Evolutionary conservation across 2,113 vertebrate species (phyloP).

Genomic region (Nansenia antarctica): DNA sequence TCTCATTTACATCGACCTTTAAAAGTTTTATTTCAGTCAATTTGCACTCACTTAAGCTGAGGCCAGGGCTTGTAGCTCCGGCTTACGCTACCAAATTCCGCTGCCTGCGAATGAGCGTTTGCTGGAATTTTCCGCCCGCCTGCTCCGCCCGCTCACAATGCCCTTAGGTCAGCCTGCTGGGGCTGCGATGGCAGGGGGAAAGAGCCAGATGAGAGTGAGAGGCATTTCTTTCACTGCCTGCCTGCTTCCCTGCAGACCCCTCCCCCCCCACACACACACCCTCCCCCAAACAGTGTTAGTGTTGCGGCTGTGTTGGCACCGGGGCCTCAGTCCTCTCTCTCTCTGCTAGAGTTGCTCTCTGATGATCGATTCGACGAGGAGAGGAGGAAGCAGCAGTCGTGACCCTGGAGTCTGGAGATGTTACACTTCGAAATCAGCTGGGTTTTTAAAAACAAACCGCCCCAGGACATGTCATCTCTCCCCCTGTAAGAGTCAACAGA

Average conservation of each 20-base stretch:
- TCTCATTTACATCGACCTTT: conserved; percentile 66
- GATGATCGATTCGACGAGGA: conserved; percentile 72
- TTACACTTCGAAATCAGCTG: conserved; percentile 76
- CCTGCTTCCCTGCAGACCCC: conserved; percentile 63
- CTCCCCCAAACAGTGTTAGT: conserved; percentile 74
- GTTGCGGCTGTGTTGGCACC: conserved; percentile 61
- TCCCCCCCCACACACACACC: too few species aligned
- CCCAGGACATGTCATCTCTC: conserved; percentile 77
- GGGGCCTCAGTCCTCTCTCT: conserved; percentile 64
- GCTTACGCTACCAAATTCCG: conserved; percentile 59
- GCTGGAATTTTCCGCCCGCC: conserved; percentile 26
- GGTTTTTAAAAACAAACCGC: conserved; percentile 58
- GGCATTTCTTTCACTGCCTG: conserved; percentile 54
- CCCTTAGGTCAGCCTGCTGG: conserved; percentile 63
- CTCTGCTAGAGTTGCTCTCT: conserved; percentile 74
- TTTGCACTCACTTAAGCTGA: conserved; percentile 69
- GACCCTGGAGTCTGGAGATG: conserved; percentile 79
- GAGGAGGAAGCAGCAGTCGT: conserved; percentile 58
- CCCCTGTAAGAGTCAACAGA: conserved; percentile 72
- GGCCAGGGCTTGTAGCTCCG: conserved; percentile 41
- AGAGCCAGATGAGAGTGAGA: conserved; percentile 55
- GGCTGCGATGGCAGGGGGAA: conserved; percentile 17
- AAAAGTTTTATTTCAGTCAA: conserved; percentile 69
- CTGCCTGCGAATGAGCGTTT: conserved; percentile 23
- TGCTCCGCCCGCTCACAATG: conserved; percentile 55